Conservation (phyloP, 2,888 invertebrate species). For the Helicoverpa assulta region DNA sequence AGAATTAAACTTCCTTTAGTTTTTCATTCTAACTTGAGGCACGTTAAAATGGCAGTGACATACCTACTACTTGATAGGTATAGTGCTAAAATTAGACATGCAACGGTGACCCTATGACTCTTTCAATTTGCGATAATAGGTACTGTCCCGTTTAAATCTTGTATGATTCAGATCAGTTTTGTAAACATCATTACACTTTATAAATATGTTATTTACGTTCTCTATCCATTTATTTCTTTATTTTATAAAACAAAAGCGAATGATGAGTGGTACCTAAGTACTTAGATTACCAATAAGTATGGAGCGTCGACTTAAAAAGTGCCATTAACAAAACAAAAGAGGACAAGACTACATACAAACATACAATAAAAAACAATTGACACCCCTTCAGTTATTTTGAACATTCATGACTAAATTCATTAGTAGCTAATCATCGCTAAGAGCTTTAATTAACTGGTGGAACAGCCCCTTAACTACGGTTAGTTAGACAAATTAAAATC, state of each 20-base stretch:
- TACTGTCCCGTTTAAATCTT: not conserved
- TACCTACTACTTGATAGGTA: not conserved
- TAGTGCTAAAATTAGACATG: constrained; percentile 13
- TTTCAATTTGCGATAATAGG: constrained; percentile 17
- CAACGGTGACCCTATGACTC: constrained; percentile 28
- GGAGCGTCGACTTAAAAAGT: no score
- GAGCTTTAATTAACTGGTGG: constrained; percentile 56
- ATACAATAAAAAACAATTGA: not conserved
- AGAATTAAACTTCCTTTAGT: no score
- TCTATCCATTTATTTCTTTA: no score
- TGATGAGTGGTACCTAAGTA: no score
- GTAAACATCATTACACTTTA: not conserved
- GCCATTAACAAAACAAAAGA: no score
- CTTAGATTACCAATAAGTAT: no score
- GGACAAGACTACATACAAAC: no score
- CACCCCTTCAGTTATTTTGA: not conserved
- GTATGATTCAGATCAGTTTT: constrained; percentile 9
- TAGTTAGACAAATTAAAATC: constrained; percentile 47
- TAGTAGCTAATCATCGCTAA: constrained; percentile 44
- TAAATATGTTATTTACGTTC: no score
- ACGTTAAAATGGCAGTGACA: no score
- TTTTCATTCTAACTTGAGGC: no score
- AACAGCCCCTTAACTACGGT: constrained; percentile 24
- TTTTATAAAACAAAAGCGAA: no score
- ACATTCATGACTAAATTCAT: constrained; percentile 42